Percentiles rank a stretch among this genome's conserved stretches.
Conservation (phyloP, 2,113 vertebrate species). For the Ciconia maguari region DNA sequence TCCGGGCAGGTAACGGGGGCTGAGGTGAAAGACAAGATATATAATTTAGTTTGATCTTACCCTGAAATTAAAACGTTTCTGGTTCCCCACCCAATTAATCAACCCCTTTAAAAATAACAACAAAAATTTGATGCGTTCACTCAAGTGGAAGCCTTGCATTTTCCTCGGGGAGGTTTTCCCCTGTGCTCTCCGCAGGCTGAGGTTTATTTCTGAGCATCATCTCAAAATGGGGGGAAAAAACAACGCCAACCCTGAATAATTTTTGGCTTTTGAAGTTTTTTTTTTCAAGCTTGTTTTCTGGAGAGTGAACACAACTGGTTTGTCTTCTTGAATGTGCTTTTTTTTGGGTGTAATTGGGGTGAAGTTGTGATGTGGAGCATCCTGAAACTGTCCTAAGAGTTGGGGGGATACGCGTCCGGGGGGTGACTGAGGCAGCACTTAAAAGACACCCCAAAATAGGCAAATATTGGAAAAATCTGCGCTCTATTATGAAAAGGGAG, state of each 20-base stretch:
- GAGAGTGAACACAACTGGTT: neutral
- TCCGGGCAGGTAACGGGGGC: rapidly evolving
- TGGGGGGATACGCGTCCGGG: rapidly evolving
- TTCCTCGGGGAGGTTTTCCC: neutral
- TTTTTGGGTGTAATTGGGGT: neutral
- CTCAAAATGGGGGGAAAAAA: rapidly evolving
- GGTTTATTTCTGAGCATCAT: neutral
- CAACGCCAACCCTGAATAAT: no score
- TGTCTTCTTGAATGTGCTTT: neutral
- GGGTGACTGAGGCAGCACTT: neutral
- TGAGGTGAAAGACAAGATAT: neutral
- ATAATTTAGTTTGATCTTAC: neutral
- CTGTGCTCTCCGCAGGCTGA: rapidly evolving
- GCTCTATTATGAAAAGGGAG: rapidly evolving
- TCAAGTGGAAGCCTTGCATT: neutral
- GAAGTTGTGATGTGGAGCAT: neutral
- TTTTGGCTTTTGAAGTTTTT: neutral
- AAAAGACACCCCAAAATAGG: neutral
- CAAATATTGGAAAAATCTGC: neutral
- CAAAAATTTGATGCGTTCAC: neutral
- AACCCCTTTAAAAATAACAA: neutral
- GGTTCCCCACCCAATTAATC: neutral
- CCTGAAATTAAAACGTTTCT: neutral
- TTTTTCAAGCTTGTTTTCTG: neutral
- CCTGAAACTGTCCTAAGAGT: neutral